Base-by-base conservation (phyloP, 2,888 invertebrate species). In the Noctua comes region DNA sequence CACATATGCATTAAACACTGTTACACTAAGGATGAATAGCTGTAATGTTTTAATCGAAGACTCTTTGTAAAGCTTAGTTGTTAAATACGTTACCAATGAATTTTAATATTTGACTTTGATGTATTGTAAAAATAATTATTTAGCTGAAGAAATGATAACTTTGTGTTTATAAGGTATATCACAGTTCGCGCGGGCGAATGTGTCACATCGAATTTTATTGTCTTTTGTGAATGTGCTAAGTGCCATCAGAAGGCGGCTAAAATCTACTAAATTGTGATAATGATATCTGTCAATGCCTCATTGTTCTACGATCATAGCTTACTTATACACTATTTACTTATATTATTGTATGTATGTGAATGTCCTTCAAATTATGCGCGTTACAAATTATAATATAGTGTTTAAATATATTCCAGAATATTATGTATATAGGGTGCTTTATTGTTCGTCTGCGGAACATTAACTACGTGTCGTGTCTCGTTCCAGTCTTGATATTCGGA, bases 81-180 rank as follows among this genome's bases (percentile, higher is more conserved):
- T 93, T 95, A 94, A 93, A 94, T 94, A 95, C 93, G 96, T 96
- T 96, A 96, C 96, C 96, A 96, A 96, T 96, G 96, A 96, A 94
- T 95, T 95, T 95, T 89, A 90, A 84, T 93, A 94, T 92, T 93
- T 94, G 94, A 93, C 93, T 92, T 92, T 90, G 89, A 91, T 89
- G 82, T 92, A 90, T 92, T 92, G 88, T 91, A 89, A 88, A 86
- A 87, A 85, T 88, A 87, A 82, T 86, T 77, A 79, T 85, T 80
- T 85, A 86, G 84, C 79, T 83, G 79, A 80, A 77, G 73, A 88
- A 83, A 85, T 84, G 82, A 80, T 76, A 81, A 82, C 70, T 76
- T 75, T 88, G 74, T 87, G 75, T 76, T 79, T 77, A 68, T 87
- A 76, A 66, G 80, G 72, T 73, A 88, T 77, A 64, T 82, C 76